A percentile compares a stretch with the other conserved stretches of the same genome.
phyloP scores from a whole-genome alignment of 2,888 invertebrate genomes.

The Orthosia gracilis region DNA sequence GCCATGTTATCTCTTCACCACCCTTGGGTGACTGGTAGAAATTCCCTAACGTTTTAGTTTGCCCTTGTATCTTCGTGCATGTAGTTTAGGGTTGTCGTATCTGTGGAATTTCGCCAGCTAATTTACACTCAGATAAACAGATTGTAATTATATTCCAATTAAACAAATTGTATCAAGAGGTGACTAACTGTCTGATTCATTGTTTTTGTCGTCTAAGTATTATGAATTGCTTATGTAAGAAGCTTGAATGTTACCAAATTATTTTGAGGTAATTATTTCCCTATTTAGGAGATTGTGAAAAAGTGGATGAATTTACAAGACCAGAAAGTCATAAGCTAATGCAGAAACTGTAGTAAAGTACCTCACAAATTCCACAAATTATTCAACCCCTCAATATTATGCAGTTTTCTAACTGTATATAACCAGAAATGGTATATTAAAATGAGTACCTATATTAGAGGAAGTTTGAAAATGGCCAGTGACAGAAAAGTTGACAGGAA shows the following conservation, averaged over 20 bases:
- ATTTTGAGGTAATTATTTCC: background rate
- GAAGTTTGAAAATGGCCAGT: too few species aligned
- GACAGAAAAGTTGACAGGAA: too few species aligned
- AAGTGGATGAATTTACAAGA: too few species aligned
- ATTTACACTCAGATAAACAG: background rate
- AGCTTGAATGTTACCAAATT: constrained; percentile 6
- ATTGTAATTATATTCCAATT: constrained; percentile 8
- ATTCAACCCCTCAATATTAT: background rate
- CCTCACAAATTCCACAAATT: background rate
- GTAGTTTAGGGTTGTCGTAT: background rate
- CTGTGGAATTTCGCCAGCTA: background rate
- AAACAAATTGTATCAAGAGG: background rate
- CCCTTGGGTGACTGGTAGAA: too few species aligned
- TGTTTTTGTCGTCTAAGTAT: background rate
- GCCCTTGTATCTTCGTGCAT: too few species aligned
- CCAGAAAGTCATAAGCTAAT: background rate
- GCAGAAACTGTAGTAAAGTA: background rate
- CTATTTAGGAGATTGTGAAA: background rate
- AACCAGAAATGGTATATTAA: background rate
- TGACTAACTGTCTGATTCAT: constrained; percentile 25
- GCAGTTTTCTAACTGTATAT: background rate
- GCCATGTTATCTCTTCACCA: background rate
- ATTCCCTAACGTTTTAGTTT: background rate
- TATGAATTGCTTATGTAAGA: constrained; percentile 20
- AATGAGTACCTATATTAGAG: too few species aligned